Conservation (phyloP, 2,888 invertebrate genomes). For the Galeopsomyia nigrocyanea region DNA sequence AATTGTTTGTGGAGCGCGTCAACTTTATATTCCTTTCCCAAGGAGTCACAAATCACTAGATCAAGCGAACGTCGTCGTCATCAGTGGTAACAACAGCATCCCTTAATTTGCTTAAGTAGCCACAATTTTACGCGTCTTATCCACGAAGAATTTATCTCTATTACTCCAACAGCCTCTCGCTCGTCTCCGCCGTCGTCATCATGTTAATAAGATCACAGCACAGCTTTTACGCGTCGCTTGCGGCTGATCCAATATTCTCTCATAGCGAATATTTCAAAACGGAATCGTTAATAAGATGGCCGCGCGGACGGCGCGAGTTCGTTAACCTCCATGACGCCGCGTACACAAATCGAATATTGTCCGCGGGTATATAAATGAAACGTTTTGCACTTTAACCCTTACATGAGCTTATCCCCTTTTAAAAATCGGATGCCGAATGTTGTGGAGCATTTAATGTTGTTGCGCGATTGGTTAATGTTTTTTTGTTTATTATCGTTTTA, state of each 20-base stretch:
- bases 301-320: not conserved
- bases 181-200: not conserved
- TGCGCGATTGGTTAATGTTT: too few species aligned
- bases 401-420: too few species aligned
- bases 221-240: not conserved
- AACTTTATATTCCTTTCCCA: too few species aligned
- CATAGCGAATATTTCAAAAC: not conserved
- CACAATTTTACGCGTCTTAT: slow-evolving; percentile 6
- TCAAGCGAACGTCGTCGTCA: too few species aligned
- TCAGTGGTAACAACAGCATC: too few species aligned
- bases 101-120: too few species aligned
- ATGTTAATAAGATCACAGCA: slow-evolving; percentile 24
- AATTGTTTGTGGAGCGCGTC: too few species aligned
- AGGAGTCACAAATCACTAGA: too few species aligned
- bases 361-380: slow-evolving; percentile 31
- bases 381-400: slow-evolving; percentile 35
- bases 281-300: too few species aligned
- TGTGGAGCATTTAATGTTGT: too few species aligned
- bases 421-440: too few species aligned
- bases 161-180: not conserved
- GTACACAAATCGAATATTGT: slow-evolving; percentile 26
- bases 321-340: slow-evolving; percentile 7
- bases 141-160: slow-evolving; percentile 1
- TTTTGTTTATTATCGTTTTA: too few species aligned
- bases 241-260: slow-evolving; percentile 8